These are phyloP conservation scores for Takifugu flavidus DNA, from an alignment of 2,113 vertebrate genomes.

Conservation along the genomic window DNA sequence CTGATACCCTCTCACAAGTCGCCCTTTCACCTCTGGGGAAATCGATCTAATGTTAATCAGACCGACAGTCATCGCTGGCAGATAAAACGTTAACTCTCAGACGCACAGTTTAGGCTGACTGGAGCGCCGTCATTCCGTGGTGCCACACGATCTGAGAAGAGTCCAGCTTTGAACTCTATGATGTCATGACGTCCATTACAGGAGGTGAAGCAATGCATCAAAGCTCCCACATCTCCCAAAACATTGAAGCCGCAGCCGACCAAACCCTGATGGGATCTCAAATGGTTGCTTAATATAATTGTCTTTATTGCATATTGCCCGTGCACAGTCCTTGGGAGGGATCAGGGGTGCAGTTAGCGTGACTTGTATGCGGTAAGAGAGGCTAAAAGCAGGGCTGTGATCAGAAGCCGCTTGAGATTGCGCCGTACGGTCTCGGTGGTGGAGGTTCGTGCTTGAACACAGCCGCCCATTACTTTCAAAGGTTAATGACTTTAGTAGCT, in stretches of 20 bases:
- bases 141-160: slow-evolving; percentile 12
- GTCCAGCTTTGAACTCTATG: slow-evolving; percentile 13
- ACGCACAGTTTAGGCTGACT: too few relatives aligned
- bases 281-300: slow-evolving; percentile 64
- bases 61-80: too few relatives aligned
- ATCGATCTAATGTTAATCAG: too few relatives aligned
- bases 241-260: slow-evolving; percentile 24
- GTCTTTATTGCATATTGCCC: slow-evolving; percentile 54
- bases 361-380: slow-evolving; percentile 12
- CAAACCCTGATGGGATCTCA: slow-evolving; percentile 52
- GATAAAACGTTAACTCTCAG: too few relatives aligned
- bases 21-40: not conserved
- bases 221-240: slow-evolving; percentile 10
- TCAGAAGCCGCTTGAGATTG: slow-evolving; percentile 43
- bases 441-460: slow-evolving; percentile 46
- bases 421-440: slow-evolving; percentile 51
- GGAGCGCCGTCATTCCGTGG: not conserved
- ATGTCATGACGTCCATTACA: slow-evolving; percentile 33
- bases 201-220: slow-evolving; percentile 37
- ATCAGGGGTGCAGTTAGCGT: slow-evolving; percentile 39
- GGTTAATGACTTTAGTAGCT: slow-evolving; percentile 67
- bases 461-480: slow-evolving; percentile 62
- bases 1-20: not conserved
- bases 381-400: slow-evolving; percentile 38
- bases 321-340: slow-evolving; percentile 15